Base-by-base conservation (phyloP, 2,797 vertebrate genomes). In the Huso huso region DNA sequence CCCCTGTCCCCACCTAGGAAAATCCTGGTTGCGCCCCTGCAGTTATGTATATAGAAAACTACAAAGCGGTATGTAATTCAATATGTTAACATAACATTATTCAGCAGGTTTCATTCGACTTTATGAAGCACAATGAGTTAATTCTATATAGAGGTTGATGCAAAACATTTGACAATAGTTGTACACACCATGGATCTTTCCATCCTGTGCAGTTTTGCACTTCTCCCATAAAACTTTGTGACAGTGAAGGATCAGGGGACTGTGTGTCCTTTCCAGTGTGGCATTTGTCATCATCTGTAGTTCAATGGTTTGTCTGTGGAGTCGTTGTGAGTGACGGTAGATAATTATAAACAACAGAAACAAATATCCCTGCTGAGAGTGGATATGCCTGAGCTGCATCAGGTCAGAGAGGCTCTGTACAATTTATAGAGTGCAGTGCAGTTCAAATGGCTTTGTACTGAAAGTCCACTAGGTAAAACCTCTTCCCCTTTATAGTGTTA, bases 281-380 rank as follows among this genome's bases (percentile, higher is more conserved):
- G 82, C 74, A 87, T 88, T 78, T 82, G 82, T 86, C 85, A 87
- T 86, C 78, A 83, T 83, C 70, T 78, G 77, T 72, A 64, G 71
- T 74, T 81, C 74, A 86, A 82, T 84, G 79, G 57, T 83, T 81
- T 74, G 79, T 80, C 81, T 74, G 69, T 76, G 74, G 75, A 74
- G 71, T 78, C 74, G 55, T 55, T 70, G 71, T 75, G 76, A 77
- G 72, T 73, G 76, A 79, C 74, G 70, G 67, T 66, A 18, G 15
- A 18, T 18, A 18, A 1, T 18, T 18, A 18, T 18, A 18, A 18
- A 18, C 15, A 18, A 18, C 15, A 18, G 15, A 18, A 18, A 18
- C 15, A 18, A 71, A 80, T 79, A 67, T 71, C 69, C 68, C 67
- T 65, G 71, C 71, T 69, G 73, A 70, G 70, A 65, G 66, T 66